Evolutionary conservation across 23 tunicate species (phyloP).

Genomic region (Trididemnum clinides): DNA sequence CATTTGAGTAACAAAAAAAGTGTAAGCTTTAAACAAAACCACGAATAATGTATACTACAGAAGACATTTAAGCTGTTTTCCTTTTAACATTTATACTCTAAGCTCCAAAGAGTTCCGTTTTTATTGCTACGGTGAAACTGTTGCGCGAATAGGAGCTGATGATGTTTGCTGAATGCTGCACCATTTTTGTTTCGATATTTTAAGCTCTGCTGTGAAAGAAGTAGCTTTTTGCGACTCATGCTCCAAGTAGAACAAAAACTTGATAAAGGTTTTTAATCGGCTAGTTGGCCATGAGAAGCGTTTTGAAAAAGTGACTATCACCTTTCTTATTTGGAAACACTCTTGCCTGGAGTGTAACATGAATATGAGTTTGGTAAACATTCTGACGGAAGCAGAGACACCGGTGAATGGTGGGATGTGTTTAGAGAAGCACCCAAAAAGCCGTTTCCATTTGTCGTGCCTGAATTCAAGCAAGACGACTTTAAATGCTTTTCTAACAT

Average conservation of each 20-base stretch:
- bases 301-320: background rate
- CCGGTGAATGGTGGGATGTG: constrained; percentile 6
- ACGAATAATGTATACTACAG: constrained; percentile 3
- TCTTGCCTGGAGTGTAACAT: background rate
- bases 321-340: background rate
- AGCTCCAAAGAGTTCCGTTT: constrained; percentile 9
- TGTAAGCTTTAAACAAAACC: background rate
- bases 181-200: too few relatives aligned
- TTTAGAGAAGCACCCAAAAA: background rate
- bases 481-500: background rate
- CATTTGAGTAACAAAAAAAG: constrained; percentile 13
- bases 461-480: constrained; percentile 3
- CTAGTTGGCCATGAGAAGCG: background rate
- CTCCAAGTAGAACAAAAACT: too few relatives aligned
- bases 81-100: background rate
- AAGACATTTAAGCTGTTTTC: constrained; percentile 13
- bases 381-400: background rate
- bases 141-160: too few relatives aligned
- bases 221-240: too few relatives aligned
- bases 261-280: too few relatives aligned
- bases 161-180: too few relatives aligned
- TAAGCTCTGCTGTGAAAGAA: too few relatives aligned
- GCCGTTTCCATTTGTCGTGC: background rate
- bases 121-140: constrained; percentile 8
- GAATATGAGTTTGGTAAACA: background rate